These are phyloP conservation scores for Papilio polyxenes DNA, from an alignment of 1,140 invertebrate genomes.

Conservation along the genomic window DNA sequence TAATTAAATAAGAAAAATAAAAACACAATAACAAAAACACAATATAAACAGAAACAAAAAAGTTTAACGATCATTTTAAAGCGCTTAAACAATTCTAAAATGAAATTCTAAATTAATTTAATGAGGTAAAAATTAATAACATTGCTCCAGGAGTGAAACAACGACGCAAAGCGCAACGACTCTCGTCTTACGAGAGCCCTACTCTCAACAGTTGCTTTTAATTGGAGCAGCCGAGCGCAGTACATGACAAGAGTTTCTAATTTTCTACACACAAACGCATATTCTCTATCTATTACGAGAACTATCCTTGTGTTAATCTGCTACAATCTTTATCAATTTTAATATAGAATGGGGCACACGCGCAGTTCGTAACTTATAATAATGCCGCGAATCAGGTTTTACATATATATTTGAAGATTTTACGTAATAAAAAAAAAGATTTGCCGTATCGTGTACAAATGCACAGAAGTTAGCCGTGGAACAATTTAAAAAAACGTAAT, in stretches of 20 bases:
- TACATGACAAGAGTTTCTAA: conserved; percentile 17
- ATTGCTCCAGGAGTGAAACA: neutral
- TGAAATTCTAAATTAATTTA: neutral
- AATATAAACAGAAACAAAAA: neutral
- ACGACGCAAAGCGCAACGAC: conserved; percentile 17
- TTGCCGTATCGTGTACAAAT: too few species aligned
- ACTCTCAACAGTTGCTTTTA: conserved; percentile 23
- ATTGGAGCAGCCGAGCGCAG: conserved; percentile 27
- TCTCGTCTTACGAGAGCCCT: conserved; percentile 19
- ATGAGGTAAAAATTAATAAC: conserved; percentile 17
- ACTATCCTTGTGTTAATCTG: neutral
- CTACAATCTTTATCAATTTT: neutral
- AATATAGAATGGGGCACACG: too few species aligned
- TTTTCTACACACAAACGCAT: conserved; percentile 1
- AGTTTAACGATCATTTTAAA: neutral
- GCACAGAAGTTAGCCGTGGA: too few species aligned
- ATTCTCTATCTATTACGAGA: neutral
- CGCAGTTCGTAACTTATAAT: too few species aligned
- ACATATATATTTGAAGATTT: too few species aligned
- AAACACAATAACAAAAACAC: neutral
- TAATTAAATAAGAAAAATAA: neutral
- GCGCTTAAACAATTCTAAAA: neutral
- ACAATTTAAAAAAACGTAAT: too few species aligned
- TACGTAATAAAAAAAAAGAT: too few species aligned
- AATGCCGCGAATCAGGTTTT: too few species aligned